Conservation (phyloP, 2,797 vertebrate genomes). For the Thalassophryne amazonica region DNA sequence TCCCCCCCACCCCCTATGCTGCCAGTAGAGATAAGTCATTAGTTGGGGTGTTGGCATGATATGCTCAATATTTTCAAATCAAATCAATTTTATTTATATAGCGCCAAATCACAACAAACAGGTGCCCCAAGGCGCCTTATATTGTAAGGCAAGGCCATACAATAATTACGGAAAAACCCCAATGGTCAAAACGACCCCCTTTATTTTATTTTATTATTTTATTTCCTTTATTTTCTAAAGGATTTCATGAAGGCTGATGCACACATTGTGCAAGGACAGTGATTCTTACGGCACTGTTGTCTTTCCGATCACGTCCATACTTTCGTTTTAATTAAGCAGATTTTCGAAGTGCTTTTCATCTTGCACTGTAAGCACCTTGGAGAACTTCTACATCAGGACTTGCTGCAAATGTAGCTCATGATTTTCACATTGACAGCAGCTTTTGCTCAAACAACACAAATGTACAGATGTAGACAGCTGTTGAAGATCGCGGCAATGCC, state of each 20-base stretch:
- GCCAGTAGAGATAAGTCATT: slow-evolving; percentile 30
- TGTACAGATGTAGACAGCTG: slow-evolving; percentile 6
- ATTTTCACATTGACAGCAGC: slow-evolving; percentile 22
- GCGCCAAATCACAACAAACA: no score
- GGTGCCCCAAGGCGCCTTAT: no score
- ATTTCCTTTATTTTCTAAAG: slow-evolving; percentile 14
- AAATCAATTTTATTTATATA: no score
- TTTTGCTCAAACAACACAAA: slow-evolving; percentile 4
- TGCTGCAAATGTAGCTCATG: slow-evolving; percentile 6
- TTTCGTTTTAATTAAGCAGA: slow-evolving; percentile 38
- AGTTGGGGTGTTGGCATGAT: slow-evolving; percentile 5
- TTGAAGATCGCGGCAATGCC: slow-evolving; percentile 32
- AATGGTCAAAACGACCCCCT: no score
- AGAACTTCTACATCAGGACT: no score
- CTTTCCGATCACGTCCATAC: slow-evolving; percentile 26
- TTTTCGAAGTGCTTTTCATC: slow-evolving; percentile 40
- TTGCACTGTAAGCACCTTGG: slow-evolving; percentile 26
- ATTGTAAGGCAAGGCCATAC: no score
- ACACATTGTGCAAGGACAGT: neutral
- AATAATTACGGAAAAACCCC: no score
- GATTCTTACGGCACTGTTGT: slow-evolving; percentile 13
- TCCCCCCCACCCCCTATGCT: slow-evolving; percentile 1
- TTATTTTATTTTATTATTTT: no score
- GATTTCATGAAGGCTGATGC: slow-evolving; percentile 18
- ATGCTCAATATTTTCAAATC: slow-evolving; percentile 21